Evolutionary conservation across 1,140 invertebrate species (phyloP).

Genomic region (Bombus sibiricus): DNA sequence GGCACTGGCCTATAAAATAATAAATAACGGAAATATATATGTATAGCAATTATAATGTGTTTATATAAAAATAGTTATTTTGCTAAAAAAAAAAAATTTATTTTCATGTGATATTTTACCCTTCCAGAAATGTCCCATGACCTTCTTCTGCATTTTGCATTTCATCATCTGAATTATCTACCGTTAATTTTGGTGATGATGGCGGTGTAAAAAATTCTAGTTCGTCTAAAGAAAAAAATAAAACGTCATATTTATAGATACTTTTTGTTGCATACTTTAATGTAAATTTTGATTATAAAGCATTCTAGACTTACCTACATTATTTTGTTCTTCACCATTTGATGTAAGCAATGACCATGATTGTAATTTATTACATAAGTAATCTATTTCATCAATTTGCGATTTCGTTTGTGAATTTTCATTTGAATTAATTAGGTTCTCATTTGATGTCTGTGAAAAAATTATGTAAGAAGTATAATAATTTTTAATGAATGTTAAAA

Average conservation of each 20-base stretch:
- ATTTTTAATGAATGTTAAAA: conserved; percentile 16
- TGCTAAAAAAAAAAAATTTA: neutral
- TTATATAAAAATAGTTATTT: neutral
- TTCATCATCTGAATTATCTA: conserved; percentile 74
- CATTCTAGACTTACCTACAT: conserved; percentile 54
- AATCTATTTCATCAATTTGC: conserved; percentile 34
- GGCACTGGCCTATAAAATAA: conserved; percentile 50
- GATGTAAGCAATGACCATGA: conserved; percentile 37
- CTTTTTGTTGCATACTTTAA: neutral
- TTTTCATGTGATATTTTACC: conserved; percentile 70
- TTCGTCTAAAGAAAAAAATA: conserved; percentile 50
- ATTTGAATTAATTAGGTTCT: neutral
- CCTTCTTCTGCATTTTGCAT: conserved; percentile 81
- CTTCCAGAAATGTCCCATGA: conserved; percentile 82
- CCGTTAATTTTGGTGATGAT: conserved; percentile 75
- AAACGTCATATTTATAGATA: conserved; percentile 9
- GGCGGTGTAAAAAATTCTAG: conserved; percentile 81
- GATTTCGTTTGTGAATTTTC: conserved; percentile 24
- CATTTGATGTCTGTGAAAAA: conserved; percentile 44
- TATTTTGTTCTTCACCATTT: conserved; percentile 39
- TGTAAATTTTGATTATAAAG: conserved; percentile 25
- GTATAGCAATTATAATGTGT: conserved; percentile 21
- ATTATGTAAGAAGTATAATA: neutral
- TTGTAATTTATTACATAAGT: conserved; percentile 54
- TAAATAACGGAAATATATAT: conserved; percentile 23